Evolutionary conservation across 2,888 invertebrate species (phyloP).

Genomic region (Acholoe squamosa): DNA sequence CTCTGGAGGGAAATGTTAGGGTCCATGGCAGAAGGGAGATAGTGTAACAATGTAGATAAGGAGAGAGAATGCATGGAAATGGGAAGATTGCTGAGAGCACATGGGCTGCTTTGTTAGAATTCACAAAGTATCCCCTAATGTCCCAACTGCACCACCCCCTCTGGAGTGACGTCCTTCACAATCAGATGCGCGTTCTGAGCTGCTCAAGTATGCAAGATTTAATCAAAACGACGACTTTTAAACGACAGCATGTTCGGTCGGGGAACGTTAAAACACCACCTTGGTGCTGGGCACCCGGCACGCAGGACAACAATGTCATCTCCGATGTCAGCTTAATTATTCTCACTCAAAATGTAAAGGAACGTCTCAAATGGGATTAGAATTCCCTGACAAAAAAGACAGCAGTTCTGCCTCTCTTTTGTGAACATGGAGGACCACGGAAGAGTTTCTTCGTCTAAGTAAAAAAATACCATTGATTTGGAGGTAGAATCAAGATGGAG

Average conservation of each 20-base stretch:
- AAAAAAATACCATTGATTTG: background rate
- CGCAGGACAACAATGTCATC: constrained; percentile 20
- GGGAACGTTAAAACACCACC: background rate
- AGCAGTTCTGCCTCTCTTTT: background rate
- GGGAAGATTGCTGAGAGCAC: too few relatives aligned
- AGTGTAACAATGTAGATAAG: too few relatives aligned
- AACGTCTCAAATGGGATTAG: constrained; percentile 20
- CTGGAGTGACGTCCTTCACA: constrained; percentile 5
- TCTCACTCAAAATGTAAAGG: constrained; percentile 14
- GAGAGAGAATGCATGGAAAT: too few relatives aligned
- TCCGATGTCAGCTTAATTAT: constrained; percentile 12
- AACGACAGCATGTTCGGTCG: background rate
- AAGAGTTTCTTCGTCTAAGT: too few relatives aligned
- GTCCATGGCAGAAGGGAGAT: too few relatives aligned
- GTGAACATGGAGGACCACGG: background rate
- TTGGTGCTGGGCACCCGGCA: background rate
- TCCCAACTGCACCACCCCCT: too few relatives aligned
- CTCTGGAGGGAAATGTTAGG: too few relatives aligned
- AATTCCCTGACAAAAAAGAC: background rate
- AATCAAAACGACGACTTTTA: constrained; percentile 12
- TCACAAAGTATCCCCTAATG: background rate
- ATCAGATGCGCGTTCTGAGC: background rate
- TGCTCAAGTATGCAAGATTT: constrained; percentile 31
- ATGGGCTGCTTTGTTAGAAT: background rate
- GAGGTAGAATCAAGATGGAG: too few relatives aligned